A percentile compares a stretch with the other conserved stretches of the same genome.
Evolutionary conservation across 2,888 invertebrate genomes (phyloP).

Genomic region (Spatulosminthurus flaviceps): DNA sequence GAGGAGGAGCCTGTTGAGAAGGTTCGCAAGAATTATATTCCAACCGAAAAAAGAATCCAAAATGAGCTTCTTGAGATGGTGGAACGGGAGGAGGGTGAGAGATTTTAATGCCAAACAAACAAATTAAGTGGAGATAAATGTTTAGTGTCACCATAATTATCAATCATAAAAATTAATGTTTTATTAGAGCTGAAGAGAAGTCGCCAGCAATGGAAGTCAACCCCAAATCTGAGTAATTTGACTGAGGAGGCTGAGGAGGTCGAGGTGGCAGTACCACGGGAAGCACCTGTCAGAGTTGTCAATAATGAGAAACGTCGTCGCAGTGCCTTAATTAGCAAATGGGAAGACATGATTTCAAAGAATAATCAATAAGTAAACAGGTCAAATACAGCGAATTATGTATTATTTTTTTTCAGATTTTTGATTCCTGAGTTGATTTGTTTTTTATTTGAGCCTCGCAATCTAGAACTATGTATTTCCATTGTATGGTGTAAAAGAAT

Average conservation of each 20-base stretch:
- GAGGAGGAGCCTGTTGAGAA: constrained; percentile 40
- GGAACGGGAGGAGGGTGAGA: constrained; percentile 50
- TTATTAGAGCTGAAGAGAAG: constrained; percentile 43
- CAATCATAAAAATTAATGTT: background rate
- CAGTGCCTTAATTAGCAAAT: constrained; percentile 50
- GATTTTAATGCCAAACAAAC: too few relatives aligned
- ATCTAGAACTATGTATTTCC: too few relatives aligned
- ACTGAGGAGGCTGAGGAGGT: constrained; percentile 32
- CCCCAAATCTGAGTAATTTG: constrained; percentile 44
- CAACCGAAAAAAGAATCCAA: constrained; percentile 46
- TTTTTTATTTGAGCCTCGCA: too few relatives aligned
- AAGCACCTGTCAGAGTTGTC: constrained; percentile 8
- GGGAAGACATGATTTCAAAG: constrained; percentile 53
- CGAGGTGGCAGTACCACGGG: constrained; percentile 26
- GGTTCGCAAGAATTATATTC: constrained; percentile 44
- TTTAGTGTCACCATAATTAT: background rate
- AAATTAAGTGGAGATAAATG: too few relatives aligned
- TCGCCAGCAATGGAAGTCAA: constrained; percentile 46
- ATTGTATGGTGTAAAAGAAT: too few relatives aligned
- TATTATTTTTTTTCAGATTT: too few relatives aligned
- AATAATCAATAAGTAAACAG: constrained; percentile 1
- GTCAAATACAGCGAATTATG: too few relatives aligned
- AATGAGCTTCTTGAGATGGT: constrained; percentile 50
- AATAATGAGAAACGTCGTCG: constrained; percentile 41
- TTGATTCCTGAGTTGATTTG: too few relatives aligned